phyloP scores from a whole-genome alignment of 1,140 invertebrate species.

The Dermatophagoides farinae region DNA sequence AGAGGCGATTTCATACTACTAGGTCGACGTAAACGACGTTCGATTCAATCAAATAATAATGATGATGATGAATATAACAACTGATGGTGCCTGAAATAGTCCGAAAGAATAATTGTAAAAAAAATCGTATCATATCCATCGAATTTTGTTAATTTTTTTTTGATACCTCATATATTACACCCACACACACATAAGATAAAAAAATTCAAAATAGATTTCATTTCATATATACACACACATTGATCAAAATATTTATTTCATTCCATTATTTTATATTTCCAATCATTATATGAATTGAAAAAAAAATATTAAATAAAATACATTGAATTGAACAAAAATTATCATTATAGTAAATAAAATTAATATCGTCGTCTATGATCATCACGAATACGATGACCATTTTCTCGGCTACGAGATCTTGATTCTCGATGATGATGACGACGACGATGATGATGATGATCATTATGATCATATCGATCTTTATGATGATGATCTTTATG shows the following conservation, averaged over 20 bases:
- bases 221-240: too few species aligned
- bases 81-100: neutral
- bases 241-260: too few species aligned
- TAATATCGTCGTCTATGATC: neutral
- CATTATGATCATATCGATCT: neutral
- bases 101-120: neutral
- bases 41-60: neutral
- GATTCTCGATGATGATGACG: neutral
- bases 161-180: too few species aligned
- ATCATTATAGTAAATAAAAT: too few species aligned
- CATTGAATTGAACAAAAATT: neutral
- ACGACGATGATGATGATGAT: neutral
- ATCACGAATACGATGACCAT: too few species aligned
- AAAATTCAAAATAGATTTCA: too few species aligned
- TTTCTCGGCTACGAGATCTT: neutral
- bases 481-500: neutral
- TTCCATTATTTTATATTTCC: too few species aligned
- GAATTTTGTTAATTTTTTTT: too few species aligned
- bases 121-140: too few species aligned
- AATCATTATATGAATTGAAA: too few species aligned
- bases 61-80: neutral
- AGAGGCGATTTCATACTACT: neutral
- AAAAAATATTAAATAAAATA: neutral
- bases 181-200: too few species aligned
- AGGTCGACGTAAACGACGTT: neutral